Evolutionary conservation across 64 coral and sea anemone species (phyloP), one percentile per base, ranked within the genome.

Genomic region (Catalaphyllia jardinei): DNA sequence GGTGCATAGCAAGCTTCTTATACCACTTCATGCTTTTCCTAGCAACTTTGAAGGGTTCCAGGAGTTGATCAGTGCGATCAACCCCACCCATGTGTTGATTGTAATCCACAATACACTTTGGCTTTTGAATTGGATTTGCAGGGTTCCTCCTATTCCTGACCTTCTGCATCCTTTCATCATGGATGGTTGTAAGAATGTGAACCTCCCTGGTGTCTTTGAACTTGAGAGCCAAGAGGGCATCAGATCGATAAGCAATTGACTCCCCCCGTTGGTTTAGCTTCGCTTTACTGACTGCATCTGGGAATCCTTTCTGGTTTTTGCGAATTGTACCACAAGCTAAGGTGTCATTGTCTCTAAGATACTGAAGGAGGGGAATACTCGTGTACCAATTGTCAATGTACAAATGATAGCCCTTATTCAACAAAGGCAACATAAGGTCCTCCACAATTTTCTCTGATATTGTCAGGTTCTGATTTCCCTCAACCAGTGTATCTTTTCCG

Each of bases 341-440:
- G 74, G 74, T 76, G 29, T 19, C 29, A 35, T 76, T 76, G 14
- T 76, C 74, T 25, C 14, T 16, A 17, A 76, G 29, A 49, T 35
- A 76, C 74, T 76, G 29, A 76, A 49, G 29, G 10, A 76, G 0
- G 29, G 29, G 29, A 35, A 49, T 50, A 25, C 59, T 78, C 4
- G 73, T 80, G 76, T 89, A 89, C 75, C 64, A 90, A n/a, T 90
- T 90, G 27, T 90, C 88, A 2, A 90, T 49, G 39, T 80, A 90
- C 19, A 79, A 10, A 50, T 67, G 62, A 39, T 67, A 29, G 15
- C 88, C 76, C 51, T 80, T 72, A 50, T 72, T 18, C 25, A 80
- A 76, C 19, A 90, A 80, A 42, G 61, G 31, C 78, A 55, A 20
- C 24, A 52, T 80, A 8, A 80, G 76, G 38, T 65, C 60, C 16